Evolutionary conservation across 2,113 vertebrate species (phyloP).

Genomic region (Cynoglossus semilaevis): DNA sequence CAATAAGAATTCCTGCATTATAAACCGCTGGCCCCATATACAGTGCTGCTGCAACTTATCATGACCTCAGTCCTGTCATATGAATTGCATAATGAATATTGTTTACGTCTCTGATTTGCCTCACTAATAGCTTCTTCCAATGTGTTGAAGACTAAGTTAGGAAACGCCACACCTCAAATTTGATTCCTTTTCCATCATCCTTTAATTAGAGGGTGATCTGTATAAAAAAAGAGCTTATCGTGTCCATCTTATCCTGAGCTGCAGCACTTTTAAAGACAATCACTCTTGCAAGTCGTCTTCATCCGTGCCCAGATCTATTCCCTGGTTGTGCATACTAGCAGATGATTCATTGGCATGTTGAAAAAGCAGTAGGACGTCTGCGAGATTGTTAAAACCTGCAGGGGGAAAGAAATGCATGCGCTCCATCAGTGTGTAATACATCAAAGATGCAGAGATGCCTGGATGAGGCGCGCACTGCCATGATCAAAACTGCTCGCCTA

Average conservation of each 20-base stretch:
- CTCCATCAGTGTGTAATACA: slow-evolving; percentile 59
- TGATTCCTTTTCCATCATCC: slow-evolving; percentile 6
- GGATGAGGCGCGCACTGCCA: slow-evolving; percentile 53
- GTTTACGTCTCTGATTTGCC: slow-evolving; percentile 34
- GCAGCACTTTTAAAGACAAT: slow-evolving; percentile 46
- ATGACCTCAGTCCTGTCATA: slow-evolving; percentile 34
- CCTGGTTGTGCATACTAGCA: slow-evolving; percentile 38
- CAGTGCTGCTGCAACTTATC: slow-evolving; percentile 29
- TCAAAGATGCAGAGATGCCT: slow-evolving; percentile 65
- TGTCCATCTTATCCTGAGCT: slow-evolving; percentile 33
- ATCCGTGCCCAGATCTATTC: slow-evolving; percentile 46
- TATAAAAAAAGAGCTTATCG: slow-evolving; percentile 6
- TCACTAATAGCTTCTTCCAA: slow-evolving; percentile 2
- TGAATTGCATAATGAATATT: slow-evolving; percentile 38
- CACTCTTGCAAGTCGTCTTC: slow-evolving; percentile 36
- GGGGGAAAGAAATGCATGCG: slow-evolving; percentile 36
- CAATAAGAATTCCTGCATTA: slow-evolving; percentile 62
- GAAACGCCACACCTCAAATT: slow-evolving; percentile 6
- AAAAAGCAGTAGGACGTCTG: slow-evolving; percentile 58
- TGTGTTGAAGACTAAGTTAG: slow-evolving; percentile 18
- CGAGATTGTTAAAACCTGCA: slow-evolving; percentile 59
- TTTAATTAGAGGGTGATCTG: slow-evolving; percentile 44
- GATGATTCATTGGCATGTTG: slow-evolving; percentile 63
- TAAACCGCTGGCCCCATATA: slow-evolving; percentile 32
- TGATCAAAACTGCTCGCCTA: slow-evolving; percentile 68